Base-by-base conservation (phyloP, 1,140 invertebrate species). In the Dinothrombium tinctorium region DNA sequence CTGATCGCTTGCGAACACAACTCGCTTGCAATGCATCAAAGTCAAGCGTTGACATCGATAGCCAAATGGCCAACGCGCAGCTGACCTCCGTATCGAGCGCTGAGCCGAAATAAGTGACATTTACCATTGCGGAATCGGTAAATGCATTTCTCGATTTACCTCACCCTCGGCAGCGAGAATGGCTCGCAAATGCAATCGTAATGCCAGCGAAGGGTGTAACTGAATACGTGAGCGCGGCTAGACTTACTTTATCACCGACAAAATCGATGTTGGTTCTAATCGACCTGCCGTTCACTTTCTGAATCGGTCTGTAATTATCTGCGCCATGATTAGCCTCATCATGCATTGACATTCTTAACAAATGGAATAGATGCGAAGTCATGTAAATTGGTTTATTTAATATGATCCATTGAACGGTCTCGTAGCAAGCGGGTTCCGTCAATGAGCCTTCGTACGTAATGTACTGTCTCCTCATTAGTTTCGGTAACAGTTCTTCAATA, bases 371-470 rank as follows among this genome's bases (percentile, higher is more conserved):
- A 26, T 45, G 24, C 14, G 39, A 5, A 35, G 80, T 84, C 56
- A 90, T 84, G 59, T 92, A 94, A 57, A 94, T 84, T 31, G 87
- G 86, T 59, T 87, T 89, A 62, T 94, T 94, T 52, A 89, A 67
- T 48, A 94, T 77, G 53, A 92, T 69, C 87, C 87, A 94, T 47
- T 83, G 89, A 9, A 64, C 58, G 2, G 60, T 65, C 45, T 65
- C 63, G 47, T 63, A 53, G 47, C 63, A 65, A n/a, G 61, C 65
- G 0, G 87, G 86, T 60, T 80, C 80, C 28, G 86, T 92, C 15
- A 80, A 81, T 31, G 82, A 89, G 24, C 87, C 87, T 51, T 92
- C 86, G 60, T 94, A 94, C 14, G 86, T 90, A 62, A 92, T 82
- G 61, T 86, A 94, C 50, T 80, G 74, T 40, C 25, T 37, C 14